phyloP scores from a whole-genome alignment of 2,113 vertebrate genomes.

The Arenaria interpres region DNA sequence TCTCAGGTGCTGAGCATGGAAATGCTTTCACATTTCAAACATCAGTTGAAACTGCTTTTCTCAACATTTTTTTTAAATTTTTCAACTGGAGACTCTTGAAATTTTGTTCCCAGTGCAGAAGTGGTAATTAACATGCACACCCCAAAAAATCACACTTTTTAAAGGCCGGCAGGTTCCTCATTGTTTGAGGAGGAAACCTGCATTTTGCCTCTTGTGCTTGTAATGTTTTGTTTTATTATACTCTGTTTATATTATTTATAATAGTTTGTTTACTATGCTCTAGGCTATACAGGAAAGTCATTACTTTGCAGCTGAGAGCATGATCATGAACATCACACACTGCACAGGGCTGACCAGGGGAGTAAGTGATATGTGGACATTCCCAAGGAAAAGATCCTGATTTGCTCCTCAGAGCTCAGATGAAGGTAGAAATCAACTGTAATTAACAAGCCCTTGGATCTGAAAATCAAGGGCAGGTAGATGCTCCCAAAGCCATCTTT shows the following conservation, averaged over 20 bases:
- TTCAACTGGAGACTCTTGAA: neutral
- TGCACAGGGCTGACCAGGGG: neutral
- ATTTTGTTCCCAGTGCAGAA: neutral
- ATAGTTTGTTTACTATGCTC: neutral
- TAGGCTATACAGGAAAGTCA: neutral
- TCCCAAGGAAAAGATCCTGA: neutral
- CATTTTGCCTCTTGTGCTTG: neutral
- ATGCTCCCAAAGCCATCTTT: neutral
- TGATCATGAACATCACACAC: neutral
- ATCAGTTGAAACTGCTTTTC: neutral
- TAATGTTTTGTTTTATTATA: too few species aligned
- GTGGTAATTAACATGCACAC: neutral
- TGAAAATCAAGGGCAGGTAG: neutral
- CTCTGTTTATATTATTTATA: too few species aligned
- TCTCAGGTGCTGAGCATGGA: neutral
- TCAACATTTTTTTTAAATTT: neutral
- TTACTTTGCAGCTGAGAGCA: neutral
- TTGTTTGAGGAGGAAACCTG: neutral
- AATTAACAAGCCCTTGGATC: neutral
- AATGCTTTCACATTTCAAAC: neutral
- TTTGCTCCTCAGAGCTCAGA: neutral
- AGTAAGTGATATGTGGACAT: neutral
- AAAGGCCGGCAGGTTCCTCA: neutral
- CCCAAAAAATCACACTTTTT: neutral
- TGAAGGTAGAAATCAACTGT: neutral